phyloP scores from a whole-genome alignment of 2,797 vertebrate genomes.

The Bradypus variegatus region DNA sequence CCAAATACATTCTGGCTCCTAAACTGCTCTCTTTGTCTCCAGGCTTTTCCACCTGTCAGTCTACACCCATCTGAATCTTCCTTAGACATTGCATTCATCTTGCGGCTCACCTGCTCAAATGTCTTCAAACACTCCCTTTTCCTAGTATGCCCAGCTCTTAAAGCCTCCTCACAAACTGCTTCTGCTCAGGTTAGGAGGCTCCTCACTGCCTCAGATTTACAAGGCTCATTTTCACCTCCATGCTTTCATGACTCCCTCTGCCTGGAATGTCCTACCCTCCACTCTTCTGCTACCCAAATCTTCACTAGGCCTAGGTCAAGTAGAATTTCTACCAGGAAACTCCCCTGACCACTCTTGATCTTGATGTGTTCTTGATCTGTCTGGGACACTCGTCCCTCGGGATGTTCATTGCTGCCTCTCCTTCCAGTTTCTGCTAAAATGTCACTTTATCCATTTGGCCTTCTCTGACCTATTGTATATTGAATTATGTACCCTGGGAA shows the following conservation, averaged over 20 bases:
- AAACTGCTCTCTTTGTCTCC: conserved; percentile 7
- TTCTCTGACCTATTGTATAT: background rate
- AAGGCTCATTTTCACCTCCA: background rate
- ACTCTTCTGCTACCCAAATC: background rate
- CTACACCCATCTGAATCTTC: background rate
- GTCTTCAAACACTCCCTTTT: background rate
- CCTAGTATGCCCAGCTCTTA: background rate
- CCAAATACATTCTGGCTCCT: background rate
- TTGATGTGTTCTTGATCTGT: background rate
- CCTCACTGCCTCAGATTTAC: background rate
- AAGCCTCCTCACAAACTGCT: background rate
- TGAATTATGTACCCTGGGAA: too few relatives aligned
- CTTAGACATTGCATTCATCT: background rate
- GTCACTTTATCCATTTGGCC: background rate
- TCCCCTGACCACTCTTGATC: background rate
- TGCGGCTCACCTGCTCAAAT: background rate
- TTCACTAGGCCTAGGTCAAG: background rate
- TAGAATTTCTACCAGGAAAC: background rate
- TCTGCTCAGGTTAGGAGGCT: background rate
- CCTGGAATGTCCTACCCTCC: background rate
- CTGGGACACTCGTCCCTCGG: background rate
- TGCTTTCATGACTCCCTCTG: background rate
- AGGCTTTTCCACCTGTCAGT: background rate
- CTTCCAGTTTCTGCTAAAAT: background rate
- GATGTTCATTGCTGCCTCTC: background rate